Evolutionary conservation across 92 coral and sea anemone species (phyloP).

Genomic region (Zoanthus gigantus): DNA sequence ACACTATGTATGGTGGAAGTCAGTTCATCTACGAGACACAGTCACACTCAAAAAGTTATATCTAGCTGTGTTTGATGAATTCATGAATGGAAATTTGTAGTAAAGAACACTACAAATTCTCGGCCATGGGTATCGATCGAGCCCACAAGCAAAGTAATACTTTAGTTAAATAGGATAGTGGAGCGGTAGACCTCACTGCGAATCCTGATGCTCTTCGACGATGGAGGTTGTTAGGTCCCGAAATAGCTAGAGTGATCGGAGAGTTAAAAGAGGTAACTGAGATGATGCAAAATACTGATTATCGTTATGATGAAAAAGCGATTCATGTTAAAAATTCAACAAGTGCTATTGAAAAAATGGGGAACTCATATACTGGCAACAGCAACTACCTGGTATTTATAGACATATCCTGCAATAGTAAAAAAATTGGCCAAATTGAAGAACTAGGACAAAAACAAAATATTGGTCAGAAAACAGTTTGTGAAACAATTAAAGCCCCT

Average conservation of each 20-base stretch:
- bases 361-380: conserved; percentile 19
- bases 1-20: conserved; percentile 45
- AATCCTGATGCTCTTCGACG: conserved; percentile 5
- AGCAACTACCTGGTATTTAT: conserved; percentile 33
- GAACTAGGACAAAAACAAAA: conserved; percentile 43
- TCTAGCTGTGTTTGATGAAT: conserved; percentile 10
- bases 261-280: conserved; percentile 35
- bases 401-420: conserved; percentile 42
- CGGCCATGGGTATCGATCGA: conserved; percentile 34
- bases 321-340: not conserved
- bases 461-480: conserved; percentile 50
- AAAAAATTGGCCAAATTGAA: conserved; percentile 29
- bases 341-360: conserved; percentile 16
- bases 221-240: conserved; percentile 52
- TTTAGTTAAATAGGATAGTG: conserved; percentile 40
- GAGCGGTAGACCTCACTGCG: conserved; percentile 44
- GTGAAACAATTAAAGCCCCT: conserved; percentile 43
- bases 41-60: not conserved
- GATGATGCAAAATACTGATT: conserved; percentile 2
- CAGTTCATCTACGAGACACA: conserved; percentile 55
- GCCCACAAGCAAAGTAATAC: conserved; percentile 55
- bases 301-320: conserved; percentile 17
- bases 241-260: conserved; percentile 33
- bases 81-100: conserved; percentile 38
- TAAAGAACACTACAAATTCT: conserved; percentile 28